Base-by-base conservation (phyloP, 2,113 vertebrate genomes). In the Machaerirhynchus nigripectus region DNA sequence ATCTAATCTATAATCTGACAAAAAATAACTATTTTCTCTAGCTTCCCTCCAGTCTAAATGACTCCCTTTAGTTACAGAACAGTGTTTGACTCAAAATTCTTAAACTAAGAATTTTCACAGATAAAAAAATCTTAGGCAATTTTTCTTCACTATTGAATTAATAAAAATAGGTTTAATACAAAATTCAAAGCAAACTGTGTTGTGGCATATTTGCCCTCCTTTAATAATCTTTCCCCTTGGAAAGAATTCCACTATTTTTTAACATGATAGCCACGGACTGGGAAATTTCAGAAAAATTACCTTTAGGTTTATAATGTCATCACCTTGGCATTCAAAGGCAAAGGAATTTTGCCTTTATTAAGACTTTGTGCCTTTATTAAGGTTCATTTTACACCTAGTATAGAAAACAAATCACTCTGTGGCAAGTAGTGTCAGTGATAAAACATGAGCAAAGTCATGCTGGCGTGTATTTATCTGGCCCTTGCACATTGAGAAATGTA, bases 401-500 rank as follows among this genome's bases (percentile, higher is more conserved):
- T 21, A 71, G 73, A 85, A 79, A 85, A 55, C 12, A 80, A 33
- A 39, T 30, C 56, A 70, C 18, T 53, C 9, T 19, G 39, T 15
- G 49, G 23, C 30, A 78, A 46, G 39, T 1, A 35, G 7, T 11
- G 42, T 42, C 39, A 63, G 42, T 18, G 65, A 60, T 30, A 89
- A 75, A 84, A 75, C 0, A 0, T 26, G 31, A 68, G 27, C 22
- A 19, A 26, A 67, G 42, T 52, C 70, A 39, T 23, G 22, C 50
- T 35, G 59, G 21, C 19, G 23, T 5, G 8, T 31, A 35, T 63
- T 76, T 35, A 60, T 39, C 59, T 42, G 28, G 27, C 37, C 50
- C 30, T 49, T 26, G 26, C 24, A 12, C 11, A 3, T 4, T 4
- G 1, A 84, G 9, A 17, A 65, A 14, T 1, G 2, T n/a, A 17